A percentile compares a stretch with the other conserved stretches of the same genome.
Conservation (phyloP, 1,140 invertebrate genomes). For the Babylonia areolata region DNA sequence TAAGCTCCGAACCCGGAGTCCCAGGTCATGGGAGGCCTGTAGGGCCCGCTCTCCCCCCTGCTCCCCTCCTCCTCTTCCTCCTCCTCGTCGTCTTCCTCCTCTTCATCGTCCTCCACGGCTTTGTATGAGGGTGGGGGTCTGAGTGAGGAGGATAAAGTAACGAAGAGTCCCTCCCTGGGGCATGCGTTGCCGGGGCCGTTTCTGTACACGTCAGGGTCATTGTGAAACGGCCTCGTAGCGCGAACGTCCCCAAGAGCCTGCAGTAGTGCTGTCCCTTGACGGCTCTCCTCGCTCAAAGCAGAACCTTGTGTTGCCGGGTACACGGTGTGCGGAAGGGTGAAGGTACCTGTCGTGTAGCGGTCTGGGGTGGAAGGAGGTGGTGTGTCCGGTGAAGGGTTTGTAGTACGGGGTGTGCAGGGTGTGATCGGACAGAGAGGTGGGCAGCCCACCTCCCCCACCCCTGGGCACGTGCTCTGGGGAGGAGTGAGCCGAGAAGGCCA, state of each 20-base stretch:
- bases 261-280: neutral
- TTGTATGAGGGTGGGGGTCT: neutral
- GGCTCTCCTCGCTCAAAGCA: neutral
- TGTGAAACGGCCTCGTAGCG: neutral
- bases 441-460: neutral
- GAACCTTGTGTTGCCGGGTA: neutral
- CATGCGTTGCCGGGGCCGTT: neutral
- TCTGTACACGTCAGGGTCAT: neutral
- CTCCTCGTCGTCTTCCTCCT: neutral
- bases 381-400: neutral
- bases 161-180: neutral
- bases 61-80: neutral
- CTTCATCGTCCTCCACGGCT: neutral
- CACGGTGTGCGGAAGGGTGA: neutral
- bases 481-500: neutral
- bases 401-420: neutral
- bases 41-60: neutral
- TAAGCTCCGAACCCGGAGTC: slow-evolving; percentile 24
- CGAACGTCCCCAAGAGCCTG: neutral
- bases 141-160: neutral
- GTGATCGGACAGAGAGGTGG: neutral
- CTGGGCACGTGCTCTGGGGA: neutral
- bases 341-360: neutral
- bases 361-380: neutral
- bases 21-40: neutral